Conservation (phyloP, 2,888 invertebrate genomes). For the Crocallis elinguaria region DNA sequence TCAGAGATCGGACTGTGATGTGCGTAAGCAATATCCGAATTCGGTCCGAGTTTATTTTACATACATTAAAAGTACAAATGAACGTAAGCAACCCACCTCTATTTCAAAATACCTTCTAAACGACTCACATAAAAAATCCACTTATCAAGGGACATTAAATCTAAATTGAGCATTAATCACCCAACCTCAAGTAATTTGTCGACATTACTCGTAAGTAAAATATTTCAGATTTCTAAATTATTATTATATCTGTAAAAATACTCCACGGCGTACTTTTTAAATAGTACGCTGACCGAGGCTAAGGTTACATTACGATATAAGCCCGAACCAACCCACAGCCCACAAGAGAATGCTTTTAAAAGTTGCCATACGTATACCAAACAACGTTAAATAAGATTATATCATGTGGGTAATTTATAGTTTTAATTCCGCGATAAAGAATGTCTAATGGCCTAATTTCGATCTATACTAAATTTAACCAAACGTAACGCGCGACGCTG, state of each 20-base stretch:
- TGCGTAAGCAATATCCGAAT: too few relatives aligned
- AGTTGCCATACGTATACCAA: constrained; percentile 37
- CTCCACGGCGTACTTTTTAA: constrained; percentile 25
- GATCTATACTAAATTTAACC: too few relatives aligned
- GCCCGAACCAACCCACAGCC: constrained; percentile 32
- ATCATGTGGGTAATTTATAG: too few relatives aligned
- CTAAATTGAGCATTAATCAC: neutral
- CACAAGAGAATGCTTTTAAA: constrained; percentile 43
- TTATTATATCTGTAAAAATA: constrained; percentile 22
- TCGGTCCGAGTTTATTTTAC: too few relatives aligned
- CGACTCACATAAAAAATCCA: neutral
- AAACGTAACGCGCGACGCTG: too few relatives aligned
- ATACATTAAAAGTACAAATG: too few relatives aligned
- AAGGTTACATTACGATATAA: constrained; percentile 26
- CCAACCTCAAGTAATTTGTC: neutral
- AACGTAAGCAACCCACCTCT: too few relatives aligned
- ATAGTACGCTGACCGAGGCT: constrained; percentile 31
- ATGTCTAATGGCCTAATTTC: too few relatives aligned
- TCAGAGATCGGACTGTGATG: too few relatives aligned
- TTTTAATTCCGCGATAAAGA: too few relatives aligned
- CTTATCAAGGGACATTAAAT: neutral
- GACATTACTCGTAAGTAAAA: constrained; percentile 3
- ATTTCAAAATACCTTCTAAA: too few relatives aligned
- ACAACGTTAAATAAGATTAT: too few relatives aligned
- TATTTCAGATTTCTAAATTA: constrained; percentile 4